These are phyloP conservation scores for Callinectes sapidus DNA, from an alignment of 2,888 invertebrate genomes.

Conservation along the genomic window DNA sequence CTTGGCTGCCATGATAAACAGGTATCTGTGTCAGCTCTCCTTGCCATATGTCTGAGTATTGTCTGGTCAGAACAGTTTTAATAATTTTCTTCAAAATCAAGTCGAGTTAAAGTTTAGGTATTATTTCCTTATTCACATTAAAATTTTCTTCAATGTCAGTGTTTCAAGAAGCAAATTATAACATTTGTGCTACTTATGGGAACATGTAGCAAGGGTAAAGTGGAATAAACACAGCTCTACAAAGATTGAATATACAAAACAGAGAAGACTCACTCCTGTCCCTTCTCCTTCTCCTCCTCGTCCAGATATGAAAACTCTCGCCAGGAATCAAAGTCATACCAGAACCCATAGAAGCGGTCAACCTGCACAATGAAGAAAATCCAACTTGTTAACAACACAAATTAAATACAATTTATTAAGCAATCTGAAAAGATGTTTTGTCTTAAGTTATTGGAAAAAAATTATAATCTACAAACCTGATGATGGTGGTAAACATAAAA, in stretches of 20 bases:
- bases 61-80: no score
- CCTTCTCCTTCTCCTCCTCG: conserved; percentile 98
- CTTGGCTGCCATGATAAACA: conserved; percentile 16
- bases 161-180: background rate
- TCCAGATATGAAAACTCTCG: conserved; percentile 98
- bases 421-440: background rate
- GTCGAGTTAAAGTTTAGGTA: background rate
- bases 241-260: background rate
- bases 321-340: conserved; percentile 99
- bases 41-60: background rate
- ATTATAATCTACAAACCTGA: background rate
- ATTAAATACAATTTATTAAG: background rate
- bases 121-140: no score
- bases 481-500: background rate
- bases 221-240: background rate
- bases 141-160: background rate
- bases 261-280: conserved; percentile 82
- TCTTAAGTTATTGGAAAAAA: background rate
- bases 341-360: conserved; percentile 91
- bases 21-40: background rate
- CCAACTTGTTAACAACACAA: background rate
- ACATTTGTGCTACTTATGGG: background rate
- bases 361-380: conserved; percentile 57
- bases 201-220: background rate
- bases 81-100: no score